phyloP scores from a whole-genome alignment of 2,888 invertebrate genomes.

The Catocala fraxini region DNA sequence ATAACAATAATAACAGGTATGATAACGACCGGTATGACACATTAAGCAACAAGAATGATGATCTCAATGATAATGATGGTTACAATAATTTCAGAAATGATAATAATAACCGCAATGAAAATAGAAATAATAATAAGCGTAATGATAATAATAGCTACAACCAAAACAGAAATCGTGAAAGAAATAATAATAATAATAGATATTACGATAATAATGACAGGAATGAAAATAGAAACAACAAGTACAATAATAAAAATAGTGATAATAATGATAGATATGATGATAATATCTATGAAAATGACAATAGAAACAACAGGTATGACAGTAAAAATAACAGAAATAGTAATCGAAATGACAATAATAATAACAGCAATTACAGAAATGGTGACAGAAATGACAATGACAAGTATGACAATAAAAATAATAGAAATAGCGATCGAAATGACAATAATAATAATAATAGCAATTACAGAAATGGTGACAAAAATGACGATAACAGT shows the following conservation, averaged over 20 bases:
- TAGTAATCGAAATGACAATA: background rate
- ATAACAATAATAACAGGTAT: background rate
- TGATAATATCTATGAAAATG: slow-evolving; percentile 2
- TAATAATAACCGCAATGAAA: no score
- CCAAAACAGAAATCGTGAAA: background rate
- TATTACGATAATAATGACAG: slow-evolving; percentile 2
- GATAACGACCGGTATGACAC: background rate
- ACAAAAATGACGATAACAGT: background rate
- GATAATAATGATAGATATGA: slow-evolving; percentile 3
- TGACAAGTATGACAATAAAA: background rate
- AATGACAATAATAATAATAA: slow-evolving; percentile 2
- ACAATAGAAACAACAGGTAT: background rate
- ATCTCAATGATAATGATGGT: slow-evolving; percentile 2
- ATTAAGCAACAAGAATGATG: background rate
- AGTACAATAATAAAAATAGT: background rate
- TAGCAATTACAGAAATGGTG: background rate
- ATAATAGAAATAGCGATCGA: background rate
- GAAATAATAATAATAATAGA: slow-evolving; percentile 7
- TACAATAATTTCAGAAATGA: background rate
- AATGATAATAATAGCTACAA: no score
- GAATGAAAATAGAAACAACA: background rate
- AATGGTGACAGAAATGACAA: background rate
- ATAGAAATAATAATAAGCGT: no score
- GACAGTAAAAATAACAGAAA: slow-evolving; percentile 3
- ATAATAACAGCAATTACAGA: background rate